Evolutionary conservation across 2,113 vertebrate genomes (phyloP), one percentile per base, ranked within the genome.

Genomic region (Raphicerus campestris): DNA sequence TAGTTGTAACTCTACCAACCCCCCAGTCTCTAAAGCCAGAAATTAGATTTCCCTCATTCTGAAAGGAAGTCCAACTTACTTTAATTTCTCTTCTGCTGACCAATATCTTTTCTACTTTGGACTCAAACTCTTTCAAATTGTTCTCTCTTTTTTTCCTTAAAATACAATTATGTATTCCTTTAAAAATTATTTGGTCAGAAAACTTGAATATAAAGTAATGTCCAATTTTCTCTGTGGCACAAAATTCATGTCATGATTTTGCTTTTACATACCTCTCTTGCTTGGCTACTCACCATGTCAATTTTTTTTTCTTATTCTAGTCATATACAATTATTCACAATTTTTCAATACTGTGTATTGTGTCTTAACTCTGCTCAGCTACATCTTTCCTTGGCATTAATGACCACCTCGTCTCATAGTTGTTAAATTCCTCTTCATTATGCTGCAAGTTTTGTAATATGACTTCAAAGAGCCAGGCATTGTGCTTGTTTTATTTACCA

Each of bases 211-310:
- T 32, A 15, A 30, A 86, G 15, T 35, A 39, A 66, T 10, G 14
- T 53, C 51, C 5, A 78, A 45, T 32, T 55, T 78, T 53, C 16
- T 30, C n/a, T 51, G 58, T 49, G 28, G 10, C 28, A 73, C 7
- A 49, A 39, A 73, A 39, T 39, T 3, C 5, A 56, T 86, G 11
- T 24, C 32, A 58, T 70, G 8, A n/a, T 35, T 85, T 55, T 15
- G 15, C 4, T 51, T 86, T 51, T 39, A 16, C 6, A 13, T 63
- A 7, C 3, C 0, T 45, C 1, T 83, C 7, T 32, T 11, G 2
- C 2, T 66, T 87, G 26, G 1, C 7, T 15, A 93, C 3, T 28
- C 5, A 15, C 39, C 3, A 24, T 22, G 26, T 32, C 32, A 49
- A 19, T n/a, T 53, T 56, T 56, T 56, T 56, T 56, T 56, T 10